Percentiles rank a stretch among this genome's conserved stretches.
Evolutionary conservation across 30 jellyfish, hydroid and myxozoan species (phyloP).

Genomic region (Calvadosia cruxmelitensis): DNA sequence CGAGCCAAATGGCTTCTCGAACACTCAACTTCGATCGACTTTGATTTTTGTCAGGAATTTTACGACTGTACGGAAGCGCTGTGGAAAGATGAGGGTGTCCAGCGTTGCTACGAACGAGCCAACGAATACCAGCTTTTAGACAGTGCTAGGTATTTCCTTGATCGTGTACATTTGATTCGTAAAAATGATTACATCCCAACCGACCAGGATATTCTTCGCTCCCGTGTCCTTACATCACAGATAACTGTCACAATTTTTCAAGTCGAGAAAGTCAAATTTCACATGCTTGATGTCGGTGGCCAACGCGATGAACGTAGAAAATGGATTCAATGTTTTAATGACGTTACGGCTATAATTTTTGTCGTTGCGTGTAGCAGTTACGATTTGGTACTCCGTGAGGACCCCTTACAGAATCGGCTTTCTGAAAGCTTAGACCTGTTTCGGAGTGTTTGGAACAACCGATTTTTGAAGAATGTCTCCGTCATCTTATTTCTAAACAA

Average conservation of each 20-base stretch:
- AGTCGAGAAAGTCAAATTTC: conserved; percentile 54
- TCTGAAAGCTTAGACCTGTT: conserved; percentile 69
- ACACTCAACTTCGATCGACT: conserved; percentile 7
- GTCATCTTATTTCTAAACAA: conserved; percentile 67
- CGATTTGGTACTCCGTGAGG: conserved; percentile 72
- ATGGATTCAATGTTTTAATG: conserved; percentile 93
- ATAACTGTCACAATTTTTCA: conserved; percentile 54
- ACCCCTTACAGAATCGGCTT: conserved; percentile 59
- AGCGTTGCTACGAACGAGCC: conserved; percentile 54
- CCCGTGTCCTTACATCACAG: conserved; percentile 74
- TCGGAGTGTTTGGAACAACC: conserved; percentile 65
- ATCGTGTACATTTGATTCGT: conserved; percentile 28
- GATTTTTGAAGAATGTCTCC: conserved; percentile 68
- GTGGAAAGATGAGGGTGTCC: conserved; percentile 64
- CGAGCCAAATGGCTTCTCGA: conserved; percentile 47
- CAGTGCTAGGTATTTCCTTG: conserved; percentile 87
- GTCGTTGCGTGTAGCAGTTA: conserved; percentile 79
- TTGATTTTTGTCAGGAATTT: conserved; percentile 34
- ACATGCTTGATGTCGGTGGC: conserved; percentile 97
- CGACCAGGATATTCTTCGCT: conserved; percentile 86
- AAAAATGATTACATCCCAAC: conserved; percentile 41
- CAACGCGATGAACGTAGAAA: conserved; percentile 93
- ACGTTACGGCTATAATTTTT: conserved; percentile 85
- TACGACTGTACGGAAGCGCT: conserved; percentile 41
- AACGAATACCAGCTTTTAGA: conserved; percentile 71